Evolutionary conservation across 1,140 invertebrate species (phyloP).

Genomic region (Calephelis nemesis): DNA sequence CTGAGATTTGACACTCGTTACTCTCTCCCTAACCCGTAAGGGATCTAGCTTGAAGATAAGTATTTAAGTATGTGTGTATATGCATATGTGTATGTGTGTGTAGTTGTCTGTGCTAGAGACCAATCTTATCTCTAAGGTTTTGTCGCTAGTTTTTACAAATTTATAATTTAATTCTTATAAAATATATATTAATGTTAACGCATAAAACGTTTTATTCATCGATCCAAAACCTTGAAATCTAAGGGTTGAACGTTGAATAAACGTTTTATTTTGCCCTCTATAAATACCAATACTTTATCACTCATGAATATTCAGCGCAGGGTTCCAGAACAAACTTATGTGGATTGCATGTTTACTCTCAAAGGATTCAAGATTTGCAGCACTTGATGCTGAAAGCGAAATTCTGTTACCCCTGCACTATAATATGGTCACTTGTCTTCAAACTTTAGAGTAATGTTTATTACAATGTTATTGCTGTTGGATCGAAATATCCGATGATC

Average conservation of each 20-base stretch:
- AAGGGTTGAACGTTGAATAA: neutral
- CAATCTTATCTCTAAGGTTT: too few species aligned
- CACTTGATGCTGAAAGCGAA: conserved; percentile 9
- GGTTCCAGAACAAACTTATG: conserved; percentile 8
- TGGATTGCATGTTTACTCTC: conserved; percentile 1
- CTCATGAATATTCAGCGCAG: neutral
- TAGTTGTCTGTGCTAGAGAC: too few species aligned
- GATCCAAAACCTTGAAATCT: too few species aligned
- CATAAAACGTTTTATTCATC: too few species aligned
- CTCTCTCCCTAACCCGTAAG: too few species aligned
- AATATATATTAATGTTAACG: too few species aligned
- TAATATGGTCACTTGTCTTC: neutral
- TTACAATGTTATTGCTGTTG: neutral
- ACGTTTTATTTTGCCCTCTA: neutral
- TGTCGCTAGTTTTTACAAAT: too few species aligned
- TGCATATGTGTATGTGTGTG: too few species aligned
- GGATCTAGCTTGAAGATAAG: too few species aligned
- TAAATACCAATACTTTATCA: neutral
- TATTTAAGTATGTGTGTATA: too few species aligned
- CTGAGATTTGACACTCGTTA: too few species aligned
- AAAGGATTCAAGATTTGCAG: conserved; percentile 3
- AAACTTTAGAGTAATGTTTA: neutral
- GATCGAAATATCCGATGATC: neutral
- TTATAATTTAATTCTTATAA: too few species aligned
- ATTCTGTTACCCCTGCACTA: conserved; percentile 3